Conservation (phyloP, 2,888 invertebrate genomes). For the Panzeria rudis region DNA sequence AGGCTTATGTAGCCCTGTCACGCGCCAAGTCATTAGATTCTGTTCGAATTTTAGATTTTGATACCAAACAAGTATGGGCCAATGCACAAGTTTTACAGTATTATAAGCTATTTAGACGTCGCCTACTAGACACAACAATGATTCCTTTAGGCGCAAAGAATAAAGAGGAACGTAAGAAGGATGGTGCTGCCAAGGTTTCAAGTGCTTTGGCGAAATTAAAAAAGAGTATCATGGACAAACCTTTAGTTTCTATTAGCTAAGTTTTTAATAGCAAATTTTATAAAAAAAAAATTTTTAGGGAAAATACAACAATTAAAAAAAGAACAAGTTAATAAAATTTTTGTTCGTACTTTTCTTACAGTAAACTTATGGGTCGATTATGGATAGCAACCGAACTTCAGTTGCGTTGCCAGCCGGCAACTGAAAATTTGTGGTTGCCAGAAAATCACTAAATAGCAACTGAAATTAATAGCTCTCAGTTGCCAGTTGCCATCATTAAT, state of each 20-base stretch:
- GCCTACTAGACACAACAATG: conserved; percentile 87
- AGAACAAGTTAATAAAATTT: no score
- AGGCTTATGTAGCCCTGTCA: conserved; percentile 97
- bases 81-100: conserved; percentile 92
- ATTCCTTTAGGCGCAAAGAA: conserved; percentile 86
- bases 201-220: conserved; percentile 81
- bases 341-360: no score
- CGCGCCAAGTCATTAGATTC: conserved; percentile 94
- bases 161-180: conserved; percentile 75
- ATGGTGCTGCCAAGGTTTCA: conserved; percentile 65
- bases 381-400: no score
- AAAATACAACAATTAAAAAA: not conserved
- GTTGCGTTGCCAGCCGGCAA: no score
- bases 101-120: conserved; percentile 88
- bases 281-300: not conserved
- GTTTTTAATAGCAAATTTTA: conserved; percentile 24
- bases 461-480: no score
- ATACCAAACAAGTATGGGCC: conserved; percentile 93
- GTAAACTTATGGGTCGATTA: no score
- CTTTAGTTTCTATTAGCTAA: conserved; percentile 82
- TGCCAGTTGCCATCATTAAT: no score
- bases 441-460: no score
- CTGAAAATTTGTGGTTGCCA: no score
- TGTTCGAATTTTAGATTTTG: conserved; percentile 94
- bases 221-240: conserved; percentile 83